Evolutionary conservation across 2,797 vertebrate species (phyloP), one percentile per base, ranked within the genome.

Genomic region (Myoxocephalus aenaeus): DNA sequence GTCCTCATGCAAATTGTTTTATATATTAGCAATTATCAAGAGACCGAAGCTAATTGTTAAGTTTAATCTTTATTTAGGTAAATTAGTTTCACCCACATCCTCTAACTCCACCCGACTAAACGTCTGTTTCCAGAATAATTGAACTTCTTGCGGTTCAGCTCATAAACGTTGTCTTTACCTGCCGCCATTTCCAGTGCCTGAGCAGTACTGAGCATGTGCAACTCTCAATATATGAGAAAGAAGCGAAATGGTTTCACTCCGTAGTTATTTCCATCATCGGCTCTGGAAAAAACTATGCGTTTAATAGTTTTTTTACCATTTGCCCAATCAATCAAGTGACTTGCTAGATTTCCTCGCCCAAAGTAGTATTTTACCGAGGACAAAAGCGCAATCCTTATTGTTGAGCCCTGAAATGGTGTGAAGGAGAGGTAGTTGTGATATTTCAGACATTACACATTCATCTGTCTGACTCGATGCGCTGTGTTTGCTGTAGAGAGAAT

Each of bases 401-500:
- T 17, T 56, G 14, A 56, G 53, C 53, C 27, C 25, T 56, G 12
- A 46, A 72, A 65, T 59, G 22, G 2, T 67, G 62, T 44, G 17
- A 5, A 59, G 54, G 25, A 58, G 27, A 34, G 40, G 63, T 9
- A 11, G 22, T 48, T 34, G 10, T 15, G 9, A 38, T 59, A 79
- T 22, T 68, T 32, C 7, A 36, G 50, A 29, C 25, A 42, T 62
- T 38, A 63, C 25, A 53, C 56, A 36, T 25, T 65, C 15, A 70
- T 78, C 38, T 46, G n/a, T 65, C 36, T 63, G 22, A 34, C 53
- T 13, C 48, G 61, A 20, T 61, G 59, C 29, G 65, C 36, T 56
- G 38, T 54, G 11, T 69, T 73, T 54, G 56, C 51, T 56, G 17
- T 22, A 29, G 58, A n/a, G n/a, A n/a, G n/a, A n/a, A n/a, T n/a